Conservation (phyloP, 2,797 vertebrate genomes). For the Cirrhinus molitorella region DNA sequence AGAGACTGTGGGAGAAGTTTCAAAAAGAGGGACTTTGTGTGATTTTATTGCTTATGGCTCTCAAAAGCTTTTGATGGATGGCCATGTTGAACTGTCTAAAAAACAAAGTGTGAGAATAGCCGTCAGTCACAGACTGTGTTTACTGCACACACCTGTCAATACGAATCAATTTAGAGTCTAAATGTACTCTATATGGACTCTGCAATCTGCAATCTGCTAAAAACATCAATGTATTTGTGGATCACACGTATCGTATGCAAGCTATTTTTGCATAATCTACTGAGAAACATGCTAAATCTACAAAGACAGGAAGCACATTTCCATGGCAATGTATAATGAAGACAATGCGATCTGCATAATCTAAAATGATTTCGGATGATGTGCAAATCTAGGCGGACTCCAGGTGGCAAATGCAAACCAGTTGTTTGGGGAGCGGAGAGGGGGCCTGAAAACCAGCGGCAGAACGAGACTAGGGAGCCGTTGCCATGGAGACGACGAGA, state of each 20-base stretch:
- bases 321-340: background rate
- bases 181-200: background rate
- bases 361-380: slow-evolving; percentile 7
- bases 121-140: slow-evolving; percentile 4
- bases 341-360: background rate
- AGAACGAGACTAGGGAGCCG: slow-evolving; percentile 55
- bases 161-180: slow-evolving; percentile 9
- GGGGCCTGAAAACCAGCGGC: background rate
- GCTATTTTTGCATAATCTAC: slow-evolving; percentile 1
- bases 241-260: background rate
- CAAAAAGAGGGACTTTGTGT: background rate
- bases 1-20: background rate
- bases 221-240: background rate
- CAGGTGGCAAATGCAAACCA: slow-evolving; percentile 47
- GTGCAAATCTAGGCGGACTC: slow-evolving; percentile 33
- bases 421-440: slow-evolving; percentile 44
- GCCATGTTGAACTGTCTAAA: background rate
- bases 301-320: slow-evolving; percentile 15
- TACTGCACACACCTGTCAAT: slow-evolving; percentile 12
- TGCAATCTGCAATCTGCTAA: slow-evolving; percentile 2
- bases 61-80: slow-evolving; percentile 15
- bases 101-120: slow-evolving; percentile 20
- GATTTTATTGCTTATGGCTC: slow-evolving; percentile 2
- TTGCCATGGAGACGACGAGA: slow-evolving; percentile 62
- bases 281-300: background rate